phyloP scores from a whole-genome alignment of 1,140 invertebrate genomes.

The Phenacoccus solenopsis region DNA sequence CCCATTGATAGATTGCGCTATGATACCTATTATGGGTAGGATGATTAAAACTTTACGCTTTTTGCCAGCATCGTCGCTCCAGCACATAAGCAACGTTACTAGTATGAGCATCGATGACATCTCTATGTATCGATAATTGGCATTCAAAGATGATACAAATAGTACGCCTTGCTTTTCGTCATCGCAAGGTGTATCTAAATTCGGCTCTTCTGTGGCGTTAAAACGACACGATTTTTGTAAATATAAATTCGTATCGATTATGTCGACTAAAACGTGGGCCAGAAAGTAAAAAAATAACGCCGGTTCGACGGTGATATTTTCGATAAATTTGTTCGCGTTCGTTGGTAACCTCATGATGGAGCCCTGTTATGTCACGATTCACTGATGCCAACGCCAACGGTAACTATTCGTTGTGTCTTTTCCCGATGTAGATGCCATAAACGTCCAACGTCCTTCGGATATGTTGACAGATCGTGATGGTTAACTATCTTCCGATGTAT shows the following conservation, averaged over 20 bases:
- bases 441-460: neutral
- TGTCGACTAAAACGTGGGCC: neutral
- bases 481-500: no score
- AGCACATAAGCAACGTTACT: slow-evolving; percentile 28
- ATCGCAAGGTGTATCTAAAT: neutral
- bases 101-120: slow-evolving; percentile 24
- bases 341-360: neutral
- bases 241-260: neutral
- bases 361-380: neutral
- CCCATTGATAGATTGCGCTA: slow-evolving; percentile 13
- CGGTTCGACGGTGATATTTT: neutral
- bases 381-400: neutral
- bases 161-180: neutral
- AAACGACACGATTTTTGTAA: neutral
- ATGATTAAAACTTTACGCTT: slow-evolving; percentile 36
- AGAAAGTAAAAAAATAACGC: neutral
- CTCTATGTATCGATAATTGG: neutral
- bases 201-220: neutral
- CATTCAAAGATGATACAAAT: neutral
- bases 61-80: slow-evolving; percentile 25
- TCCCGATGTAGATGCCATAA: neutral
- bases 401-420: neutral
- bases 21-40: slow-evolving; percentile 29
- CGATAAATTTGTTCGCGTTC: neutral
- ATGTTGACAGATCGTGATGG: neutral